Conservation (phyloP, 2,113 vertebrate species). For the Pterocles burchelli region DNA sequence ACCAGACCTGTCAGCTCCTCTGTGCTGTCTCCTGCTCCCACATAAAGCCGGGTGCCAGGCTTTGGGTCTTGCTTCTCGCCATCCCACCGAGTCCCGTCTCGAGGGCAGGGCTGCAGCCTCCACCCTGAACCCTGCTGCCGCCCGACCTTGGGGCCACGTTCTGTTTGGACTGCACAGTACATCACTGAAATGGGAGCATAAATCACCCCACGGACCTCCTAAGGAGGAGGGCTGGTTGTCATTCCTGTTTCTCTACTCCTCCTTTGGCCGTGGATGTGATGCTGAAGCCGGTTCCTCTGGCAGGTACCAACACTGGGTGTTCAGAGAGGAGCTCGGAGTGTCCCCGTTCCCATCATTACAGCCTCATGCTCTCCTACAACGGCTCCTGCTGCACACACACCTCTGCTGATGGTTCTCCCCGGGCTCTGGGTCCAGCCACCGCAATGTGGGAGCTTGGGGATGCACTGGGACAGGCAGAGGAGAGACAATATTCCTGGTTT, state of each 20-base stretch:
- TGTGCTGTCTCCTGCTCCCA: background rate
- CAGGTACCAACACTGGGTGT: fast-evolving
- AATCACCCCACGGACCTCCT: background rate
- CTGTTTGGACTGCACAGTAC: background rate
- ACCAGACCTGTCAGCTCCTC: background rate
- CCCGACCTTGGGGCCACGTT: background rate
- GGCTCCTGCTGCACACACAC: background rate
- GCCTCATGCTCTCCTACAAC: background rate
- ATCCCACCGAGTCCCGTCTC: fast-evolving
- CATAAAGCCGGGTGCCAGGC: fast-evolving
- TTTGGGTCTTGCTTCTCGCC: fast-evolving
- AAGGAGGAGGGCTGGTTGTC: background rate
- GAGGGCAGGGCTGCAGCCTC: background rate
- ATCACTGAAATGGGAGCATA: background rate
- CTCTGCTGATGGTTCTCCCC: background rate
- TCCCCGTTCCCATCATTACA: background rate
- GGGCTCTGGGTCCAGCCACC: background rate
- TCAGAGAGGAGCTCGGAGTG: background rate
- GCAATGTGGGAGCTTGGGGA: background rate
- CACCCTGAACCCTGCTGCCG: fast-evolving
- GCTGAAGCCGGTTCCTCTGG: fast-evolving
- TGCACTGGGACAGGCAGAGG: fast-evolving
- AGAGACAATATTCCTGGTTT: background rate
- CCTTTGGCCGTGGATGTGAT: background rate
- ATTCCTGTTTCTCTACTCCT: background rate